These are phyloP conservation scores for Chloebia gouldiae DNA, from an alignment of 2,113 vertebrate species.

Conservation along the genomic window DNA sequence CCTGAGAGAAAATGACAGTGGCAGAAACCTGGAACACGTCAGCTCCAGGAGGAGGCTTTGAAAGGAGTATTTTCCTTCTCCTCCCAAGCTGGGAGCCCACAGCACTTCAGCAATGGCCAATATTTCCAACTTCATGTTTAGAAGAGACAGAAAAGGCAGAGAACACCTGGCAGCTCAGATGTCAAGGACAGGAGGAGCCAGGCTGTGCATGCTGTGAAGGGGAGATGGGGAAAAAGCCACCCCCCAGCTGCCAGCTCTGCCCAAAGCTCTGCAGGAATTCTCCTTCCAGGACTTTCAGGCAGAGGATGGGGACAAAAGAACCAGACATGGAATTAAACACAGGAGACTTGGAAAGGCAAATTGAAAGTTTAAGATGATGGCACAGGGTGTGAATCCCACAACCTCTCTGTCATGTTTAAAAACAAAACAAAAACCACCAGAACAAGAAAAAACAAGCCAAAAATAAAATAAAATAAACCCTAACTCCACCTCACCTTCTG, in stretches of 20 bases:
- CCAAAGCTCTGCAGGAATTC: neutral
- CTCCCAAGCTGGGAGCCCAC: neutral
- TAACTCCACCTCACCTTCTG: slow-evolving; percentile 80
- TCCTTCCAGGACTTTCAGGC: neutral
- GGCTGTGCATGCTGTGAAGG: fast-evolving
- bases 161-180: neutral
- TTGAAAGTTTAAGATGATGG: neutral
- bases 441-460: neutral
- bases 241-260: neutral
- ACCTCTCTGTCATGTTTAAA: neutral
- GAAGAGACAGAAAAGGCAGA: neutral
- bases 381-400: neutral
- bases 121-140: neutral
- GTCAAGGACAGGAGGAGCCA: neutral
- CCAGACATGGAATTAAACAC: neutral
- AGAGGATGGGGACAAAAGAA: neutral
- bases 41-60: neutral
- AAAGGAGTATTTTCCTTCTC: neutral
- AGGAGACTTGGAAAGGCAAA: neutral
- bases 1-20: neutral
- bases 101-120: neutral
- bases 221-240: neutral
- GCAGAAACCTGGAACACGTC: neutral
- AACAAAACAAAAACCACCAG: fast-evolving
- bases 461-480: neutral